phyloP scores from a whole-genome alignment of 2,888 invertebrate genomes.

The Xestia xanthographa region DNA sequence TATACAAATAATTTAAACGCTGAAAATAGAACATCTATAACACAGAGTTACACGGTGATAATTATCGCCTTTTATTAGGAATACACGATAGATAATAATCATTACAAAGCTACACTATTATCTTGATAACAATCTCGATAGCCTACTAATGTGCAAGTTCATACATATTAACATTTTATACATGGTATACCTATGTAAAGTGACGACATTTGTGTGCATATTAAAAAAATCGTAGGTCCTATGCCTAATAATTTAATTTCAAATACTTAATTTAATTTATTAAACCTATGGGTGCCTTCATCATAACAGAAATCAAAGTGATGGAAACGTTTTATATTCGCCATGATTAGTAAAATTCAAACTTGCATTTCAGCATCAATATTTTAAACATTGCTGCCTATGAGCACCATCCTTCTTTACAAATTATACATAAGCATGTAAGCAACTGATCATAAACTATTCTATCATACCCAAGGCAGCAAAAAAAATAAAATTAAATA shows the following conservation, averaged over 20 bases:
- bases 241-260: slow-evolving; percentile 17
- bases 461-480: slow-evolving; percentile 1
- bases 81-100: slow-evolving; percentile 30
- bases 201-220: slow-evolving; percentile 30
- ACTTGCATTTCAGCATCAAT: slow-evolving; percentile 5
- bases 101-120: slow-evolving; percentile 27
- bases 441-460: background rate
- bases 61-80: slow-evolving; percentile 45
- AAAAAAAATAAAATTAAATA: slow-evolving; percentile 15
- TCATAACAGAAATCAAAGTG: slow-evolving; percentile 1
- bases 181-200: slow-evolving; percentile 9
- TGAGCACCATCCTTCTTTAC: slow-evolving; percentile 20
- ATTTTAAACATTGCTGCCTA: slow-evolving; percentile 30
- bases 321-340: background rate
- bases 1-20: slow-evolving; percentile 63
- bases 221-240: slow-evolving; percentile 3
- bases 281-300: slow-evolving; percentile 9
- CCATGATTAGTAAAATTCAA: slow-evolving; percentile 5
- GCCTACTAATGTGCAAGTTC: slow-evolving; percentile 37
- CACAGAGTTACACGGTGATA: slow-evolving; percentile 50
- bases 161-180: slow-evolving; percentile 15
- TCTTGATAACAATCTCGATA: slow-evolving; percentile 28
- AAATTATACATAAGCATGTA: background rate
- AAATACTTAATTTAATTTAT: background rate
- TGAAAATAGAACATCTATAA: slow-evolving; percentile 61